A percentile compares a stretch with the other conserved stretches of the same genome.
These are phyloP conservation scores for Balearica regulorum DNA, from an alignment of 2,797 vertebrate genomes.

Conservation along the genomic window DNA sequence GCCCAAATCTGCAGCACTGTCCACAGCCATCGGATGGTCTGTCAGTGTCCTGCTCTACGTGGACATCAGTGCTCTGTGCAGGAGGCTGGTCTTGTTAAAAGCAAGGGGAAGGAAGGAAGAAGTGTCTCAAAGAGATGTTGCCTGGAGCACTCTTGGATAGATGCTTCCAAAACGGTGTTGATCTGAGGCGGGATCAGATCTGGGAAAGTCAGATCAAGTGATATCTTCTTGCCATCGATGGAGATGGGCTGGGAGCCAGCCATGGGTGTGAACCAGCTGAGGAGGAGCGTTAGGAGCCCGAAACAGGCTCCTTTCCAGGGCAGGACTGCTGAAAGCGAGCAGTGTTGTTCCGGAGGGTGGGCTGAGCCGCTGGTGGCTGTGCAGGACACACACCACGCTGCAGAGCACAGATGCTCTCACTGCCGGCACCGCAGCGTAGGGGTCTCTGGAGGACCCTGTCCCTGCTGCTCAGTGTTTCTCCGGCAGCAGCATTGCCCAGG, in stretches of 20 bases:
- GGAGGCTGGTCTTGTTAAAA: neutral
- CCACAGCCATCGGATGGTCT: neutral
- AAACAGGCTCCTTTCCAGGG: neutral
- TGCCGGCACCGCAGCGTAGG: neutral
- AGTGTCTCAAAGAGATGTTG: neutral
- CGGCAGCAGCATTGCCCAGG: neutral
- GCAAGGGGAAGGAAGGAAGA: neutral
- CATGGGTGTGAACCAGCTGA: neutral
- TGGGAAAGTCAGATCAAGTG: neutral
- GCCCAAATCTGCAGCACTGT: neutral
- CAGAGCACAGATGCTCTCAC: neutral
- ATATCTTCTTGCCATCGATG: neutral
- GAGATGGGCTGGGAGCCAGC: neutral
- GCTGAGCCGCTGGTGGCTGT: rapidly evolving
- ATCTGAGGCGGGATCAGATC: neutral
- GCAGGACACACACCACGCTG: neutral
- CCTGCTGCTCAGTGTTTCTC: neutral
- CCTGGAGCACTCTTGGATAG: neutral
- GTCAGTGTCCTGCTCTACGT: rapidly evolving
- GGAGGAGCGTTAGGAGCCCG: neutral
- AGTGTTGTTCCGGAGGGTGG: rapidly evolving
- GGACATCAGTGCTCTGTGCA: neutral
- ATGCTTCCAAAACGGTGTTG: neutral
- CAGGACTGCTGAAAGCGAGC: neutral
- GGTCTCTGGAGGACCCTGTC: neutral